phyloP scores from a whole-genome alignment of 2,888 invertebrate genomes.

The Synergus itoensis region DNA sequence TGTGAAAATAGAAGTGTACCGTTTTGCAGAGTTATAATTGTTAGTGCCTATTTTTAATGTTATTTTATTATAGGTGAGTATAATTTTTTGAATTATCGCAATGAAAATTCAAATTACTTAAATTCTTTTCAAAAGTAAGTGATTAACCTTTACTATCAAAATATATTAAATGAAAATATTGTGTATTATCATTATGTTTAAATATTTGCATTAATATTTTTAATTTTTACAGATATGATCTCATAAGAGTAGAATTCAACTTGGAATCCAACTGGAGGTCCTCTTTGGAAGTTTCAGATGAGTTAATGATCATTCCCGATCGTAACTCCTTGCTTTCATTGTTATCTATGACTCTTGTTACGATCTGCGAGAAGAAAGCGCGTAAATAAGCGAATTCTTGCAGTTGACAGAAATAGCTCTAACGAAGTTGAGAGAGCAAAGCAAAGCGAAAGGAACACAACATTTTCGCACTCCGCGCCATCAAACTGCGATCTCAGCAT shows the following conservation, averaged over 20 bases:
- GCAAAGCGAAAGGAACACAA: slow-evolving; percentile 1
- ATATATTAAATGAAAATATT: too few species aligned
- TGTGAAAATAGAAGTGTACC: too few species aligned
- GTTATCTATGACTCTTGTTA: not conserved
- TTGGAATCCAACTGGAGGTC: not conserved
- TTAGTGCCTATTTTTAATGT: too few species aligned
- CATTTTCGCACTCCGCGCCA: slow-evolving; percentile 8
- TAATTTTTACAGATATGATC: too few species aligned
- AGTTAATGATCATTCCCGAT: not conserved
- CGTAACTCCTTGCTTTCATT: not conserved
- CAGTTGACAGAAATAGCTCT: slow-evolving; percentile 2
- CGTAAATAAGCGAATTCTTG: not conserved
- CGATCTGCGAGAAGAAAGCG: not conserved
- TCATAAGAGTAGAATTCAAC: not conserved
- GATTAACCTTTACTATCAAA: too few species aligned
- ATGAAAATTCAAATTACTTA: too few species aligned
- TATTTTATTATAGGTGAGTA: too few species aligned
- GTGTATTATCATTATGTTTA: too few species aligned
- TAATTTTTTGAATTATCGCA: too few species aligned
- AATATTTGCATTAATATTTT: too few species aligned
- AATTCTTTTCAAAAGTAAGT: too few species aligned
- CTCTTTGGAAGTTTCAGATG: not conserved
- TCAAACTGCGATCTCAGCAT: not conserved
- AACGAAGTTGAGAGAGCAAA: slow-evolving; percentile 7
- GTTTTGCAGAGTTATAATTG: too few species aligned